A percentile compares a stretch with the other conserved stretches of the same genome.
phyloP scores from a whole-genome alignment of 1,140 invertebrate genomes.

The Drosophila baimaii region DNA sequence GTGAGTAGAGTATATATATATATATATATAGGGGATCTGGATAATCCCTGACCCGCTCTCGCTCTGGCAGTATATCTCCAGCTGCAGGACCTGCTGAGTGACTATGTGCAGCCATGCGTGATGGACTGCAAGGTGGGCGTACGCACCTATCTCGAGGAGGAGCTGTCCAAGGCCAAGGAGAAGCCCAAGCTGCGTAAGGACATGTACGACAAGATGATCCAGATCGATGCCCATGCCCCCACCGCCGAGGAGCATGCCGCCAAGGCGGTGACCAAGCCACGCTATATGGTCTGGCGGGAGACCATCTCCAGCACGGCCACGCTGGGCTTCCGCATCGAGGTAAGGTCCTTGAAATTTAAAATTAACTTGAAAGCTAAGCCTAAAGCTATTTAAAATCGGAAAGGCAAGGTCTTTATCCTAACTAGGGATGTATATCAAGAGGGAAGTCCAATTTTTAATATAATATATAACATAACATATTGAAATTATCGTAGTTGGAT shows the following conservation, averaged over 20 bases:
- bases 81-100: slow-evolving; percentile 95
- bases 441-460: too few species aligned
- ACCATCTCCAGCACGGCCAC: slow-evolving; percentile 98
- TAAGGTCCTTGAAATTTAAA: slow-evolving; percentile 6
- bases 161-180: slow-evolving; percentile 96
- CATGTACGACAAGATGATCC: slow-evolving; percentile 99
- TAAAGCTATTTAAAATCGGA: neutral
- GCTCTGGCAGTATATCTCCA: slow-evolving; percentile 89
- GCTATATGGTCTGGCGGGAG: slow-evolving; percentile 99
- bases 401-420: neutral
- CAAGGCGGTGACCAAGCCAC: slow-evolving; percentile 96
- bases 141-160: slow-evolving; percentile 97
- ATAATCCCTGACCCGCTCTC: slow-evolving; percentile 23
- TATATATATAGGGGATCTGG: too few species aligned
- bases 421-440: too few species aligned
- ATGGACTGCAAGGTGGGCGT: slow-evolving; percentile 99
- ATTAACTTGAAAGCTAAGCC: too few species aligned
- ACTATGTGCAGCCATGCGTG: slow-evolving; percentile 95
- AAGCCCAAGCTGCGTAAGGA: slow-evolving; percentile 97
- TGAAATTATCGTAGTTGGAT: too few species aligned
- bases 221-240: slow-evolving; percentile 95
- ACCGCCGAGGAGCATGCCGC: slow-evolving; percentile 94
- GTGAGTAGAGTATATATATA: slow-evolving; percentile 87
- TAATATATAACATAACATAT: too few species aligned
- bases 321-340: slow-evolving; percentile 97